Conservation (phyloP, 2,888 invertebrate genomes). For the Drosophila mayaguana region DNA sequence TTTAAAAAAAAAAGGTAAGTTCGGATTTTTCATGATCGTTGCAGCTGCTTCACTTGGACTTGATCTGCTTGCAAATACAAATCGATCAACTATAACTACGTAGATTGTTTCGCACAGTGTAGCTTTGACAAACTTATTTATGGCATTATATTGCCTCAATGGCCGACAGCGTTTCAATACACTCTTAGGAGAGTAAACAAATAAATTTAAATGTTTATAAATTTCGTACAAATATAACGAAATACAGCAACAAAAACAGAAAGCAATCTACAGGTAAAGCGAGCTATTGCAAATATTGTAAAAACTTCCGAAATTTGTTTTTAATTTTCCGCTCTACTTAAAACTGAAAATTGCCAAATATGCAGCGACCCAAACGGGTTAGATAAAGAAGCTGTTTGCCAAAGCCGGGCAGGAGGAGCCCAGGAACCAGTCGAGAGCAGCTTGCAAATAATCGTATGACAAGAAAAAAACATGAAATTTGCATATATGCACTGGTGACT, state of each 20-base stretch:
- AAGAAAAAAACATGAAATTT: constrained; percentile 62
- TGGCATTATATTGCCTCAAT: not conserved
- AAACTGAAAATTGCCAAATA: constrained; percentile 69
- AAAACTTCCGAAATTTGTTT: constrained; percentile 72
- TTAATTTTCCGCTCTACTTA: constrained; percentile 81
- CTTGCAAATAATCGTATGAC: constrained; percentile 61
- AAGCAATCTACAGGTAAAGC: constrained; percentile 36
- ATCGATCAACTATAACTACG: too few relatives aligned
- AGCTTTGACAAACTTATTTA: too few relatives aligned
- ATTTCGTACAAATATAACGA: constrained; percentile 1
- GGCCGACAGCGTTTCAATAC: not conserved
- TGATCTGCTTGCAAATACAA: too few relatives aligned
- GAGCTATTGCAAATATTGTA: constrained; percentile 30
- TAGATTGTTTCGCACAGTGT: not conserved
- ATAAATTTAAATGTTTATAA: constrained; percentile 5
- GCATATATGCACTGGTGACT: constrained; percentile 73
- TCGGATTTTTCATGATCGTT: too few relatives aligned
- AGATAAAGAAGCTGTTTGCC: constrained; percentile 75
- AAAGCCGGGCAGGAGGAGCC: not conserved
- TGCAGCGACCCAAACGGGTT: constrained; percentile 46
- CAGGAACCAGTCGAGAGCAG: constrained; percentile 11
- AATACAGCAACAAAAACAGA: not conserved
- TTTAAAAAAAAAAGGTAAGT: too few relatives aligned
- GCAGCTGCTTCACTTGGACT: too few relatives aligned
- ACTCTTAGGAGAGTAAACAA: not conserved